A percentile compares a stretch with the other conserved stretches of the same genome.
phyloP scores from a whole-genome alignment of 2,797 vertebrate genomes.

The Hypotaenidia okinawae region DNA sequence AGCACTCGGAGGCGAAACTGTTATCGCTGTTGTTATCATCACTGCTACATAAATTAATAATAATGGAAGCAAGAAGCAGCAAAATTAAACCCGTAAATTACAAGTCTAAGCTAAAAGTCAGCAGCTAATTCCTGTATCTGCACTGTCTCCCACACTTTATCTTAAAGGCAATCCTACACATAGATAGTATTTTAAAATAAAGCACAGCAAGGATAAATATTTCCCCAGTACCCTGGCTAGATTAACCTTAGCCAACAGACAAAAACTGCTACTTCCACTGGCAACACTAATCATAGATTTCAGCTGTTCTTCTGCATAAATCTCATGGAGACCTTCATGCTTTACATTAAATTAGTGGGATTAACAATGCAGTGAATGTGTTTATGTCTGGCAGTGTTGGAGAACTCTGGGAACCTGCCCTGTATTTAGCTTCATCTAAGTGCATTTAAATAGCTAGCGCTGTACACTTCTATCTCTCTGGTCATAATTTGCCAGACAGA shows the following conservation, averaged over 20 bases:
- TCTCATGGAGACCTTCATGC: constrained; percentile 33
- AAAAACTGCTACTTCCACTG: constrained; percentile 40
- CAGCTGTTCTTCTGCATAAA: constrained; percentile 36
- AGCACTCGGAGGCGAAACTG: constrained; percentile 14
- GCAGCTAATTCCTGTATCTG: constrained; percentile 35
- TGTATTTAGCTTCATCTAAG: constrained; percentile 36
- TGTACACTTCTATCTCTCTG: not conserved
- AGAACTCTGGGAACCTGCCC: constrained; percentile 6
- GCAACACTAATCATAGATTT: constrained; percentile 39
- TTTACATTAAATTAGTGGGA: constrained; percentile 45
- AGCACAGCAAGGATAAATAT: constrained; percentile 49
- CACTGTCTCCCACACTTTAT: not conserved
- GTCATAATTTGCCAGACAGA: constrained; percentile 16
- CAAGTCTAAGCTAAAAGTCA: not conserved
- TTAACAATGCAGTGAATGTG: constrained; percentile 52
- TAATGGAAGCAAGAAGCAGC: constrained; percentile 4
- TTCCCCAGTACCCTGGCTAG: constrained; percentile 49
- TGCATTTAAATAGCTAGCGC: constrained; percentile 12
- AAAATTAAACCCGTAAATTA: constrained; percentile 65
- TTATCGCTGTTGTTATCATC: not conserved
- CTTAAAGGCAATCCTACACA: constrained; percentile 26
- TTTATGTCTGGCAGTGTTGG: constrained; percentile 6
- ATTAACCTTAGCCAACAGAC: constrained; percentile 56
- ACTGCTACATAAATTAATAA: constrained; percentile 55
- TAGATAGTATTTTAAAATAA: constrained; percentile 23